Percentiles rank a stretch among this genome's conserved stretches.
These are phyloP conservation scores for Myiopsitta monachus DNA, from an alignment of 2,113 vertebrate genomes.

Conservation along the genomic window DNA sequence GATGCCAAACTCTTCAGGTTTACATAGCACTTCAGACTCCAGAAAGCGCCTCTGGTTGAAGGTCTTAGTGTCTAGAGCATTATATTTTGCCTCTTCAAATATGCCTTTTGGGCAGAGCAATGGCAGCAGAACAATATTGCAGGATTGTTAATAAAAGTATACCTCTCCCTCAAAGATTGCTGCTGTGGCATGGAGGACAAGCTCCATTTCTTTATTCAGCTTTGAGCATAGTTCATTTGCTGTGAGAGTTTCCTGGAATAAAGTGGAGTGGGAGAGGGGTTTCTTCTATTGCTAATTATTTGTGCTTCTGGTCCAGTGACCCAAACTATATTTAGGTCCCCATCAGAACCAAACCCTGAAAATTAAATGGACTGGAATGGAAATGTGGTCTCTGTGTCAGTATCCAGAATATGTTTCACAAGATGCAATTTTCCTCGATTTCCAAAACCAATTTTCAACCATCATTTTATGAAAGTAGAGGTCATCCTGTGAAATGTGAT, in stretches of 20 bases:
- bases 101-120: background rate
- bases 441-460: conserved; percentile 76
- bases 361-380: conserved; percentile 63
- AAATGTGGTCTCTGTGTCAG: conserved; percentile 63
- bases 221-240: background rate
- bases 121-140: background rate
- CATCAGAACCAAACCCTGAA: conserved; percentile 44
- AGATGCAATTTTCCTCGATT: conserved; percentile 70
- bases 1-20: background rate
- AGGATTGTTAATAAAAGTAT: background rate
- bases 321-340: conserved; percentile 46
- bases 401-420: conserved; percentile 57
- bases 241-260: background rate
- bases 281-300: conserved; percentile 48
- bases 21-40: background rate
- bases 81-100: background rate
- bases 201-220: background rate
- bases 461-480: conserved; percentile 72
- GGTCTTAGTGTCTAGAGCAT: background rate
- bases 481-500: conserved; percentile 69
- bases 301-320: conserved; percentile 24
- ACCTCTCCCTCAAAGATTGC: background rate
- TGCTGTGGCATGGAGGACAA: background rate
- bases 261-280: background rate
- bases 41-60: background rate